Evolutionary conservation across 2,888 invertebrate species (phyloP), one percentile per base, ranked within the genome.

Genomic region (Elmis aenea): DNA sequence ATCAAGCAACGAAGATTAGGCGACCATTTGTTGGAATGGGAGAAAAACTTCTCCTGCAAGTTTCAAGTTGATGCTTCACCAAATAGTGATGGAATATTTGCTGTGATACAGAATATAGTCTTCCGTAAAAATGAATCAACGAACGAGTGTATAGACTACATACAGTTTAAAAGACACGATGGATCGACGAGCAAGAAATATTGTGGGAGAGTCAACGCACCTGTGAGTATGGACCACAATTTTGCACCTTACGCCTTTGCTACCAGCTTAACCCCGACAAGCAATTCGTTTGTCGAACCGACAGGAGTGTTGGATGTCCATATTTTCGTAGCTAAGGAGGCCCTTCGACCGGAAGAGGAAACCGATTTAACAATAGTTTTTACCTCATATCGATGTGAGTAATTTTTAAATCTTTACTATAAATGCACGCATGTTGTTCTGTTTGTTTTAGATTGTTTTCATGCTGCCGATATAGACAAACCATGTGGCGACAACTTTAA

Each of bases 41-140:
- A 48, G 2, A 38, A 45, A 13, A 53, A 58, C 30, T 57, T 59
- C 13, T 41, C 49, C 3, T 70, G 69, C 40, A 55, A 47, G 27
- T 67, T 69, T 44, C 48, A 59, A 39, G 58, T 69, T 2, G 52
- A 60, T 31, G 39, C 59, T 0, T 33, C 42, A 2, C 46, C 43
- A 25, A 25, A 28, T 10, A 38, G 34, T 15, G 51, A 50, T 35
- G 72, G 72, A 5, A 48, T 75, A 5, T 67, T 74, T 42, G 73
- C 68, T 11, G 73, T 74, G 3, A 68, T 75, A 26, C 75, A 75
- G 46, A 65, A 61, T 28, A 60, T 75, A 56, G 63, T 64, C 9
- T 59, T 74, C 10, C 59, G 73, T 18, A 57, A 55, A 29, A 62
- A 69, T 40, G 27, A 45, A 3, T 54, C 59, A 9, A 64, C 55